A percentile compares a stretch with the other conserved stretches of the same genome.
Conservation (phyloP, 2,113 vertebrate genomes). For the Strix aluco region DNA sequence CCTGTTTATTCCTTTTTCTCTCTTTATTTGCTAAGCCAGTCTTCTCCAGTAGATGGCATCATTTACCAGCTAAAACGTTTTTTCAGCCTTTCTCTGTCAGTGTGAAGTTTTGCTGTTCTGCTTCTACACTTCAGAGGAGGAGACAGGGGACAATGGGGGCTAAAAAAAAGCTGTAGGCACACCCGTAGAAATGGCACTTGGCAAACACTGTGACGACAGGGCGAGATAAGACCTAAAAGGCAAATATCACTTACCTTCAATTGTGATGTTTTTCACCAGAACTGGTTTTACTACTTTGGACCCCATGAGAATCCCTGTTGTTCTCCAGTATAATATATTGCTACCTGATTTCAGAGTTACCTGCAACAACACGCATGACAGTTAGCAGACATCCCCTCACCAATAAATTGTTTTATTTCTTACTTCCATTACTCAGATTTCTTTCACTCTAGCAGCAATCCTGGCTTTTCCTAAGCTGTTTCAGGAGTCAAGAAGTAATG, state of each 20-base stretch:
- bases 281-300: constrained; percentile 92
- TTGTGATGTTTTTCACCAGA: constrained; percentile 91
- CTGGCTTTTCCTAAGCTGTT: not conserved
- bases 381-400: not conserved
- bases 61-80: not conserved
- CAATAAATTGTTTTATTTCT: not conserved
- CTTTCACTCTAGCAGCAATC: not conserved
- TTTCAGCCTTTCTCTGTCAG: not conserved
- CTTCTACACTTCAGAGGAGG: not conserved
- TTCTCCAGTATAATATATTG: constrained; percentile 97
- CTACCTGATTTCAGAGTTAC: constrained; percentile 92
- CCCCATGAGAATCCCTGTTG: constrained; percentile 89
- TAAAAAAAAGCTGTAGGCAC: not conserved
- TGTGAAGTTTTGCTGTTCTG: not conserved
- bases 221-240: not conserved
- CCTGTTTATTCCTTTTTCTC: not conserved
- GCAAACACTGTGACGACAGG: not conserved
- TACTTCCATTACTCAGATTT: not conserved
- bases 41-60: constrained; percentile 57
- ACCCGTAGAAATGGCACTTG: not conserved
- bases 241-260: constrained; percentile 83
- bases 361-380: constrained; percentile 65
- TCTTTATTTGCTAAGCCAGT: not conserved
- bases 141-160: fast-evolving
- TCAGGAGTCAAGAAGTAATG: not conserved